Evolutionary conservation across 2,797 vertebrate genomes (phyloP), one percentile per base, ranked within the genome.

Genomic region (Typhlichthys subterraneus): DNA sequence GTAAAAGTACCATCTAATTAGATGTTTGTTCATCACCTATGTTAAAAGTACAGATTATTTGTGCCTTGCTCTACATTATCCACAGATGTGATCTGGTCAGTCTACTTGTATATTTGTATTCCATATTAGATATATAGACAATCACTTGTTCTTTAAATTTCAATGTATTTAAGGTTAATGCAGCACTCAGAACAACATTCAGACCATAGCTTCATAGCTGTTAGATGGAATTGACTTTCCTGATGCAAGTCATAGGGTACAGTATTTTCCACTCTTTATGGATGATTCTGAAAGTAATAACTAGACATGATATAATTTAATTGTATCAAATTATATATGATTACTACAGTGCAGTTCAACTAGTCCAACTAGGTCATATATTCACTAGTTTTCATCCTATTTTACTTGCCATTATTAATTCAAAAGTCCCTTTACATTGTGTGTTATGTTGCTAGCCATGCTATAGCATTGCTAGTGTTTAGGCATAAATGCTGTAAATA

Each of bases 401-500:
- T 10, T 33, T 19, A 57, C 57, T 9, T 63, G 12, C 23, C 1
- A 4, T 11, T 2, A 4, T 56, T 70, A 67, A 74, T 79, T 80
- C 68, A 75, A 56, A 48, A 67, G 33, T 2, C 7, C n/a, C 1
- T 46, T n/a, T 63, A 14, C 23, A 53, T 12, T 56, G 45, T 55
- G 23, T 46, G 3, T 47, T 31, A 12, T 4, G 51, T 13, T n/a
- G 12, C 2, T 6, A 38, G 61, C 13, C 49, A 0, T 1, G 48
- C 70, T 80, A 58, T 76, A 73, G 69, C 72, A n/a, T 60, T 9
- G 12, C 38, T 42, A 8, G 38, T 42, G 9, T 42, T 42, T 42
- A 42, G 38, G 38, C 8, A 8, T 42, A 9, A 42, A 42, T 10
- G 1, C 59, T 70, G 61, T 62, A 68, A 57, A 60, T 56, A 29